These are phyloP conservation scores for Etheostoma spectabile DNA, from an alignment of 2,113 vertebrate species.

Conservation along the genomic window DNA sequence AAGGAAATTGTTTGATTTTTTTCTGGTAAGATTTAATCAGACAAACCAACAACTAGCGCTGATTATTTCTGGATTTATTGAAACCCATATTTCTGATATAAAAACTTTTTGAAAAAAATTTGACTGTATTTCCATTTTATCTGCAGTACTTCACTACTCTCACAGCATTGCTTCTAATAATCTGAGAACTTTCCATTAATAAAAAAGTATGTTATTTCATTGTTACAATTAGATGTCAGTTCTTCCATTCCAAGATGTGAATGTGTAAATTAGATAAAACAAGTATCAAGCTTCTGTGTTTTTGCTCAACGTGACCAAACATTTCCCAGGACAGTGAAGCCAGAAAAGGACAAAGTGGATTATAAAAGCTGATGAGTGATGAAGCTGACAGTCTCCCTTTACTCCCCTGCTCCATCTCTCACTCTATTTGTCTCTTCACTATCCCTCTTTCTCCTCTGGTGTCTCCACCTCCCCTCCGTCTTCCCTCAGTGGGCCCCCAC, in stretches of 20 bases:
- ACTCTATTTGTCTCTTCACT: neutral
- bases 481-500: slow-evolving; percentile 89
- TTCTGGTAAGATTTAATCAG: slow-evolving; percentile 13
- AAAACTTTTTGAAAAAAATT: too few species aligned
- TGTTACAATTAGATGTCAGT: neutral
- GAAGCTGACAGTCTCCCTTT: slow-evolving; percentile 39
- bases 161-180: neutral
- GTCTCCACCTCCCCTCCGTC: too few species aligned
- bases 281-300: neutral
- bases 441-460: neutral
- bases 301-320: neutral
- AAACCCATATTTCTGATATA: too few species aligned
- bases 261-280: neutral
- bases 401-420: neutral
- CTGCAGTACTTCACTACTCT: neutral
- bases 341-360: neutral
- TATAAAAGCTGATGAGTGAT: slow-evolving; percentile 26
- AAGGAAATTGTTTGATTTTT: neutral
- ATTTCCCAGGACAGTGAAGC: slow-evolving; percentile 9
- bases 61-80: neutral
- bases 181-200: neutral
- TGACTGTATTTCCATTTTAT: neutral
- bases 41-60: neutral
- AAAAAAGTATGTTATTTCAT: neutral
- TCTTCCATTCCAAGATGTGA: neutral